phyloP scores from a whole-genome alignment of 35 echinoderm and acorn worm genomes.

The Ophioderma brevispina region DNA sequence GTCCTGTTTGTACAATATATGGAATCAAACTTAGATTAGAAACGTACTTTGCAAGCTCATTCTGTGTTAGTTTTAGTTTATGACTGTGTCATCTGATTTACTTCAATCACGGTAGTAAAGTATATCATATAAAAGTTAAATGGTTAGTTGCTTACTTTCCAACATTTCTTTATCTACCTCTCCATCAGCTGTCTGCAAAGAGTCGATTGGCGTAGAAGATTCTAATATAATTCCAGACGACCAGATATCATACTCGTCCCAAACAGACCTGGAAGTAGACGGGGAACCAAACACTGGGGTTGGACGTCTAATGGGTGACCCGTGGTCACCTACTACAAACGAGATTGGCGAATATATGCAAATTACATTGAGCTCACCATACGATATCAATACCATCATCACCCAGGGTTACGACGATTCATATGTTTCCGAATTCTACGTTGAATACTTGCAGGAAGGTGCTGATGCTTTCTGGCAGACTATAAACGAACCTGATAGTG shows the following conservation, averaged over 20 bases:
- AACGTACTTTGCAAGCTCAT: too few relatives aligned
- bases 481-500: neutral
- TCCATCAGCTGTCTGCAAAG: neutral
- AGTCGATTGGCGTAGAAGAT: neutral
- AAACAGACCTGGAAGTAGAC: neutral
- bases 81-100: too few relatives aligned
- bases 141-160: too few relatives aligned
- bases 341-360: neutral
- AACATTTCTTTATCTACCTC: too few relatives aligned
- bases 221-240: neutral
- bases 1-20: too few relatives aligned
- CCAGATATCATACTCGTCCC: neutral
- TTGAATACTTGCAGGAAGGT: neutral
- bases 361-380: neutral
- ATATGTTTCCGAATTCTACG: neutral
- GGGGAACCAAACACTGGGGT: neutral
- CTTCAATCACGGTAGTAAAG: neutral
- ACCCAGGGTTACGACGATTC: neutral
- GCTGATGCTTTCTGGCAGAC: neutral
- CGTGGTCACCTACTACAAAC: neutral
- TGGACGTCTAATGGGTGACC: neutral
- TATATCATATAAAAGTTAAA: too few relatives aligned
- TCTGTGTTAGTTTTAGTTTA: too few relatives aligned
- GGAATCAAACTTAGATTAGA: too few relatives aligned
- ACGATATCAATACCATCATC: neutral